Base-by-base conservation (phyloP, 2,797 vertebrate species). In the Acomys russatus region DNA sequence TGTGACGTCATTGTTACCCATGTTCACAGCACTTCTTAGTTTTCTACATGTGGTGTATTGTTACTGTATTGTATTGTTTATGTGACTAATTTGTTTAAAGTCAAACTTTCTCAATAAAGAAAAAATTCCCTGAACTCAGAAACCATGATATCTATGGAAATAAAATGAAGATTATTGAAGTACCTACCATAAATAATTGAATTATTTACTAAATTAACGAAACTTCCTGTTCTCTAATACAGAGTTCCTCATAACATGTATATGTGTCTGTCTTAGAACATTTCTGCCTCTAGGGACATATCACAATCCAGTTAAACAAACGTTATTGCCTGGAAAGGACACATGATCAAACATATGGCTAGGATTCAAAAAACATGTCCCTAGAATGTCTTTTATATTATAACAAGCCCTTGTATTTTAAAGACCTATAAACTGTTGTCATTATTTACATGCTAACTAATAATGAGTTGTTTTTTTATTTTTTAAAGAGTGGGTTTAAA, bases 201-300 rank as follows among this genome's bases (percentile, higher is more conserved):
- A 22, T 44, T 74, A 85, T 88, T 68, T 92, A 64, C 3, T 63
- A 28, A 20, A 77, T 61, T 10, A 84, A 23, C n/a, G 20, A 85
- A 95, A 92, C 15, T 74, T 92, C 83, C 6, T 90, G 51, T 84
- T 93, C 91, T 77, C 49, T 94, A 83, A 82, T 70, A 90, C 8
- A 73, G 73, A 96, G 35, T 44, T 44, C 92, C 30, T 94, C n/a
- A 77, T 10, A 38, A 92, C 80, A 85, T 22, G 35, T 74, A 54
- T 17, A 56, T 56, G 38, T 17, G 8, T 76, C 33, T 94, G 61
- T 80, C 61, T 70, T 93, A 80, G 20, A 68, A 33, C 20, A 95
- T 92, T 25, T 88, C 12, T 78, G 51, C 9, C 95, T 86, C 74
- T 70, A 44, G 38, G 84, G 33, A 80, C 44, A 5, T 63, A 30